A percentile compares a stretch with the other conserved stretches of the same genome.
These are phyloP conservation scores for Cydia fagiglandana DNA, from an alignment of 1,140 invertebrate genomes.

Conservation along the genomic window DNA sequence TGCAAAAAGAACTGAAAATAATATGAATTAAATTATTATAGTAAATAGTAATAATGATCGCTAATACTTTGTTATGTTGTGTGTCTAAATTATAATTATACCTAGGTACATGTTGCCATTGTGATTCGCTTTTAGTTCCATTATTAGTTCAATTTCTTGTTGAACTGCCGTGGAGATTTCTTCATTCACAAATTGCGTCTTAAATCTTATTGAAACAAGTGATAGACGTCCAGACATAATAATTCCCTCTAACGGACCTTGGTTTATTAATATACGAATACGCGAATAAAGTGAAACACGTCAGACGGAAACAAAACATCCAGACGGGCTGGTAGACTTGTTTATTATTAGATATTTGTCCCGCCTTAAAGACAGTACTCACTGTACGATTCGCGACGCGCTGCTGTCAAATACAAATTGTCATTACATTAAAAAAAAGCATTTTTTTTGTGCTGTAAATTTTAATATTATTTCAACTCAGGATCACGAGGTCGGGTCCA, in stretches of 20 bases:
- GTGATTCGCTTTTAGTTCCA: too few relatives aligned
- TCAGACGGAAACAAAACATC: constrained; percentile 31
- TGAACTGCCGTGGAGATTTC: neutral
- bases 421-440: neutral
- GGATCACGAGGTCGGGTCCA: too few relatives aligned
- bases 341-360: constrained; percentile 32
- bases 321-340: constrained; percentile 34
- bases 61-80: too few relatives aligned
- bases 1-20: too few relatives aligned
- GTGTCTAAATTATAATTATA: too few relatives aligned
- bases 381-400: neutral
- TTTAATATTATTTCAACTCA: too few relatives aligned
- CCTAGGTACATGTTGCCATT: too few relatives aligned
- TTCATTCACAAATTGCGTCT: neutral
- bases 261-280: constrained; percentile 36
- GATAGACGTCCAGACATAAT: constrained; percentile 13
- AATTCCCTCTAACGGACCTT: constrained; percentile 15
- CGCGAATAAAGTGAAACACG: constrained; percentile 33
- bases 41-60: too few relatives aligned
- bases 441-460: neutral
- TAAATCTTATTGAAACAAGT: neutral
- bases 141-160: too few relatives aligned
- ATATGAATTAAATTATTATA: too few relatives aligned
- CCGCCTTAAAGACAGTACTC: neutral
- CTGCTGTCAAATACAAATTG: too few relatives aligned